phyloP scores from a whole-genome alignment of 2,113 vertebrate genomes.

The Ptychochromis oligacanthus region DNA sequence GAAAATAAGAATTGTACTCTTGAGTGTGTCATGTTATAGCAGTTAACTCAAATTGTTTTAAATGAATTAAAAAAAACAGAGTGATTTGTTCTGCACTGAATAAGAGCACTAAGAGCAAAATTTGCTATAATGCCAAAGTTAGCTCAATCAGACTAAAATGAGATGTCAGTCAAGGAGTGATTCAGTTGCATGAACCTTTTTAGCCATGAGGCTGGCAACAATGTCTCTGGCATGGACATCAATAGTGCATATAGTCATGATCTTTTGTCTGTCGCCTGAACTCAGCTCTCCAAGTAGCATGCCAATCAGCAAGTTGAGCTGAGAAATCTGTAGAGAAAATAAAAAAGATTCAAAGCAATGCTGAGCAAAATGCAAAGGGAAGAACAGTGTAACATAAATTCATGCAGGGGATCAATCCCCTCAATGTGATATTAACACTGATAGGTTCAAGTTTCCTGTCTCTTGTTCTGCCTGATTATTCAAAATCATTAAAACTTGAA shows the following conservation, averaged over 20 bases:
- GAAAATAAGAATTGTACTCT: not conserved
- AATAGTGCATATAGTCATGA: conserved; percentile 85
- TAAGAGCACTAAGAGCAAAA: not conserved
- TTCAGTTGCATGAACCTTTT: conserved; percentile 75
- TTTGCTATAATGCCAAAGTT: not conserved
- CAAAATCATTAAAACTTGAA: not conserved
- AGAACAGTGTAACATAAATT: not conserved
- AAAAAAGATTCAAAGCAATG: not conserved
- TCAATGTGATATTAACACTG: not conserved
- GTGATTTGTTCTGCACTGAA: not conserved
- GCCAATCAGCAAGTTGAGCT: conserved; percentile 83
- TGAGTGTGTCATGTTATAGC: not conserved
- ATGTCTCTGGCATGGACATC: conserved; percentile 84
- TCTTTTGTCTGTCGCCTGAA: conserved; percentile 83
- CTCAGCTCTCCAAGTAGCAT: conserved; percentile 83
- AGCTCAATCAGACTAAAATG: not conserved
- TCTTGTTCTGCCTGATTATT: not conserved
- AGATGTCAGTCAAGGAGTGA: not conserved
- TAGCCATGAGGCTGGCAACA: conserved; percentile 81
- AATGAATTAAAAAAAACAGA: not conserved
- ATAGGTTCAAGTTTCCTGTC: not conserved
- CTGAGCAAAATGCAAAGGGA: not conserved
- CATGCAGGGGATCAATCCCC: not conserved
- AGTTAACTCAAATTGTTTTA: not conserved
- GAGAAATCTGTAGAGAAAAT: conserved; percentile 73